Conservation (phyloP, 2,888 invertebrate species). For the Cerastoderma edule region DNA sequence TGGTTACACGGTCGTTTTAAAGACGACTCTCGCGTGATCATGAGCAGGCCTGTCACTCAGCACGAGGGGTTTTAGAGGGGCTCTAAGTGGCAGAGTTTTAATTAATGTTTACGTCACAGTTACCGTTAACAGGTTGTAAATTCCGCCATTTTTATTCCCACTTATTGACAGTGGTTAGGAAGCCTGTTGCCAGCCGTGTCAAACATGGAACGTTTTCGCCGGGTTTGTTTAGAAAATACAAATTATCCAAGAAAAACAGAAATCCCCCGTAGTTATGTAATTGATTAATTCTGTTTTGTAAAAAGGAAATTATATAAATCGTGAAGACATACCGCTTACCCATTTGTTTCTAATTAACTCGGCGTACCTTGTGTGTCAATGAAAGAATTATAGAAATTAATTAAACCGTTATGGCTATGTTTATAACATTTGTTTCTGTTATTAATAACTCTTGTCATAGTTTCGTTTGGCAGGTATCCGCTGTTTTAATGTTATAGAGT, state of each 20-base stretch:
- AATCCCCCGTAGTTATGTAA: constrained; percentile 2
- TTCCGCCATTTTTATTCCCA: constrained; percentile 16
- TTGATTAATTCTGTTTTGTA: constrained; percentile 39
- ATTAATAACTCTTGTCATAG: too few species aligned
- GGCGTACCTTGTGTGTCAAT: background rate
- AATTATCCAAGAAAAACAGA: constrained; percentile 40
- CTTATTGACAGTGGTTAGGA: constrained; percentile 1
- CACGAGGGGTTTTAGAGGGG: constrained; percentile 39
- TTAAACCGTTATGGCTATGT: too few species aligned
- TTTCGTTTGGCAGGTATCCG: too few species aligned
- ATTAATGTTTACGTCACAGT: constrained; percentile 64
- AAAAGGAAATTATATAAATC: constrained; percentile 22
- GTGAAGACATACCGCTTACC: constrained; percentile 2
- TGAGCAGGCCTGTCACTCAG: constrained; percentile 37
- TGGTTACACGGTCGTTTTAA: background rate
- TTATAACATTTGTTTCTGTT: too few species aligned
- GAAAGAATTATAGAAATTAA: too few species aligned
- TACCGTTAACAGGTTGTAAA: constrained; percentile 55
- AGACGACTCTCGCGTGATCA: background rate
- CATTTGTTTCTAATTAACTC: constrained; percentile 47
- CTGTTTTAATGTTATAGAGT: too few species aligned
- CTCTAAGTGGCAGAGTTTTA: constrained; percentile 56
- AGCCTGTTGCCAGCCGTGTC: constrained; percentile 41
- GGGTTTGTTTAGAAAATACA: constrained; percentile 59
- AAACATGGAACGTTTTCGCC: constrained; percentile 49